Base-by-base conservation (phyloP, 2,113 vertebrate species). In the Elgaria multicarinata region DNA sequence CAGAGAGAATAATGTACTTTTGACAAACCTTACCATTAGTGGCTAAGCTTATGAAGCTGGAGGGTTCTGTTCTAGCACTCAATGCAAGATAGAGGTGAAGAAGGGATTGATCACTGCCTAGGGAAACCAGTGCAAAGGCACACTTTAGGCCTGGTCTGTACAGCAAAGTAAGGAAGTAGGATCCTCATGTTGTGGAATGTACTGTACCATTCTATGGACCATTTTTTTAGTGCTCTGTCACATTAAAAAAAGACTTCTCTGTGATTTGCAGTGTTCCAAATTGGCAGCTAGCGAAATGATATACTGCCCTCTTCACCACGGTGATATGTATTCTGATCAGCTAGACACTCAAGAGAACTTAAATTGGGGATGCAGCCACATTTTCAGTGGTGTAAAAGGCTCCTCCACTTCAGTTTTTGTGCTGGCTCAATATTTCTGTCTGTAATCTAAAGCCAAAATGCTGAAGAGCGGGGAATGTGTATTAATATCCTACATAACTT, bases 391-490 rank as follows among this genome's bases (percentile, higher is more conserved):
- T 26, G 6, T 46, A 24, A 8, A 33, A 80, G 53, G 10, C 7
- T 69, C 31, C 33, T 20, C 8, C 2, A 24, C 71, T n/a, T 16
- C 46, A 2, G 24, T 0, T 53, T 64, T 46, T 13, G 0, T 58
- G 0, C 0, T 33, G 66, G 86, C 83, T 87, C 75, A 76, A 87
- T 69, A 1, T 66, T 14, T 87, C 66, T 71, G 67, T 67, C 74
- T 16, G 71, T 39, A 81, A 44, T 67, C 22, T 42, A 53, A 33
- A 76, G 78, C 44, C 64, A 53, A 50, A 81, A 31, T 0, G n/a
- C 79, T 10, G 58, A 39, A 75, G 0, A 0, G 0, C 1, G 22
- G 0, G 0, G 31, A 86, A 74, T 0, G 6, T 31, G 6, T 44
- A 2, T 33, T 90, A 87, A 20, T 39, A 44, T 76, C 2, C 0